Evolutionary conservation across 2,888 invertebrate species (phyloP), one percentile per base, ranked within the genome.

Genomic region (Rhagium mordax): DNA sequence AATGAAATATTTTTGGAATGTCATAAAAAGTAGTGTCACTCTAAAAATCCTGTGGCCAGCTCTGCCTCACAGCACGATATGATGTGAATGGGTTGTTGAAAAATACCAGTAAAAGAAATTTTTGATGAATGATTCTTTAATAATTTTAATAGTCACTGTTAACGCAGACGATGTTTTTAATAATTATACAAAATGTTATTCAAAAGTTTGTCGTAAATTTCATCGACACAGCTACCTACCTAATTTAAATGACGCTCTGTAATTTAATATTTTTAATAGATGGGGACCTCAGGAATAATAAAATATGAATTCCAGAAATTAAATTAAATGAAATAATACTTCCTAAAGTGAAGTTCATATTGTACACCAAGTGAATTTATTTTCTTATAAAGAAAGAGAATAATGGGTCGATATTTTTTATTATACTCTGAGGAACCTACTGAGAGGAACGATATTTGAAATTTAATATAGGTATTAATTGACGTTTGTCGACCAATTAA

Each of bases 1-100:
- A 20, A 62, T 62, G 48, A 68, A 68, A 59, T 59, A 68, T 68
- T 59, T 57, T 68, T 41, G 49, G 68, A 68, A 68, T 68, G 68
- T 47, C 47, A 59, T 59, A 68, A 68, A 68, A 68, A 68, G 59
- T 24, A 4, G 53, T 48, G 41, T 59, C 68, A 53, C 33, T 68
- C 18, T 68, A 68, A 68, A 68, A 68, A 60, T 68, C 59, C 20
- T 68, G 68, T 59, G 49, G 27, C 16, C 66, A 41, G 18, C n/a
- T 57, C 27, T 3, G 33, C 24, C 57, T 59, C 59, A 57, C 59
- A 59, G 57, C 68, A 49, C 48, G 59, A 59, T 20, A 20, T n/a
- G 21, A 29, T 47, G 24, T 59, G 68, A 27, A 60, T 59, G 68
- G 59, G 59, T 59, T 27, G 59, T 59, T 68, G 65, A 49, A 51